Percentiles rank a stretch among this genome's conserved stretches.
Conservation (phyloP, 2,113 vertebrate genomes). For the Bucco capensis region DNA sequence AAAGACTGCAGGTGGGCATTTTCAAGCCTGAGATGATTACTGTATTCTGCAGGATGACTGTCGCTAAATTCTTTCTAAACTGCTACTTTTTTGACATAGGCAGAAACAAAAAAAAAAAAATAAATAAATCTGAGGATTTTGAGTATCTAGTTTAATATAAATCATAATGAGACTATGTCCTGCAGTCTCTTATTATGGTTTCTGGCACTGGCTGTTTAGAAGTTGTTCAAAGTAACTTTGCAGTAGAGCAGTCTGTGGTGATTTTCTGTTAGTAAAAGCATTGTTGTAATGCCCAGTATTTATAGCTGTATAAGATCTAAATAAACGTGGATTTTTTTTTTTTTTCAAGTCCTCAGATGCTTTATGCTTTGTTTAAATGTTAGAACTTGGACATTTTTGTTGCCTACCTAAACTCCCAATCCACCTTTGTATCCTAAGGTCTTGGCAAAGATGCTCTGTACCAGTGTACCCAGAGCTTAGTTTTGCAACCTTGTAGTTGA, state of each 20-base stretch:
- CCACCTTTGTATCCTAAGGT: background rate
- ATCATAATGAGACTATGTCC: background rate
- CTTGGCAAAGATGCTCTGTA: background rate
- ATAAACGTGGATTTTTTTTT: background rate
- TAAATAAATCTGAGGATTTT: background rate
- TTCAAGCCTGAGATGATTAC: background rate
- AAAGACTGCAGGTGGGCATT: background rate
- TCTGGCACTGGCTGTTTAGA: background rate
- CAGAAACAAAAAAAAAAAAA: background rate
- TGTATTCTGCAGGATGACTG: background rate
- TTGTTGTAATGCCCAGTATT: background rate
- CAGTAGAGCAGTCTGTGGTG: background rate
- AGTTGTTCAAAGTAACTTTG: background rate
- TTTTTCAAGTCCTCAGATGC: background rate
- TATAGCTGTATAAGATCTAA: background rate
- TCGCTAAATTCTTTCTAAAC: background rate
- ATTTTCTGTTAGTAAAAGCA: background rate
- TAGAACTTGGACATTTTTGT: background rate
- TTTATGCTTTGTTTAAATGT: background rate
- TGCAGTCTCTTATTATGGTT: background rate
- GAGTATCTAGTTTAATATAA: background rate
- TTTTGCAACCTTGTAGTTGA: background rate
- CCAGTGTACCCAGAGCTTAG: background rate
- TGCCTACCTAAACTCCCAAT: background rate
- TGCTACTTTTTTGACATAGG: background rate